Evolutionary conservation across 2,888 invertebrate species (phyloP), one percentile per base, ranked within the genome.

Genomic region (Pterostichus madidus): DNA sequence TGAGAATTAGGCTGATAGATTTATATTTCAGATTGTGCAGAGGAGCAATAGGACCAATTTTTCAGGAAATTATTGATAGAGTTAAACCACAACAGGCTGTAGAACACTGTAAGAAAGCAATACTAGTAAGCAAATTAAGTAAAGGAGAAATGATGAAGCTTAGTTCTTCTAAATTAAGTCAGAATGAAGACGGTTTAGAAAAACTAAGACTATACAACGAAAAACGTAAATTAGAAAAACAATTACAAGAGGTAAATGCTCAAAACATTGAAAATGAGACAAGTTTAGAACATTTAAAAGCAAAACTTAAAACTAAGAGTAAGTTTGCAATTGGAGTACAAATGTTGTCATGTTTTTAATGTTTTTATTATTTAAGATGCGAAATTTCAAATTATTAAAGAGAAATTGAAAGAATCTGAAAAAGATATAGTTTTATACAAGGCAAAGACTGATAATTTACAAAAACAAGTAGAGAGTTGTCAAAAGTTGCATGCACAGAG

Each of bases 21-120:
- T 1, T 24, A 24, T 24, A 1, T 24, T 24, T 39, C 44, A 80
- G 80, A 24, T 71, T 80, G 11, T 73, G 73, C 59, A 73, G 46
- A 56, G 80, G 80, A 10, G 31, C 44, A 35, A 56, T 56, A 31
- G 71, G 73, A n/a, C 39, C 39, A 39, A 73, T 80, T 13, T 80
- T 80, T 24, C 80, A 80, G 53, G 73, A 80, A 71, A 32, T 80
- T 24, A 73, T 80, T 31, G 73, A 71, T 13, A 80, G 73, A 44
- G 56, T 80, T 0, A 80, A 80, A 15, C 80, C 80, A 6, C 15
- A n/a, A 11, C 71, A 80, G 53, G 73, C 73, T 24, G 68, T 80
- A 56, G 44, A 53, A 73, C 46, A 56, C 8, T 39, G 24, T 17
- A 80, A 73, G 31, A 53, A 73, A 80, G 49, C 17, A 13, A 56